Evolutionary conservation across 2,797 vertebrate genomes (phyloP), one percentile per base, ranked within the genome.

Genomic region (Gadopsis marmoratus): DNA sequence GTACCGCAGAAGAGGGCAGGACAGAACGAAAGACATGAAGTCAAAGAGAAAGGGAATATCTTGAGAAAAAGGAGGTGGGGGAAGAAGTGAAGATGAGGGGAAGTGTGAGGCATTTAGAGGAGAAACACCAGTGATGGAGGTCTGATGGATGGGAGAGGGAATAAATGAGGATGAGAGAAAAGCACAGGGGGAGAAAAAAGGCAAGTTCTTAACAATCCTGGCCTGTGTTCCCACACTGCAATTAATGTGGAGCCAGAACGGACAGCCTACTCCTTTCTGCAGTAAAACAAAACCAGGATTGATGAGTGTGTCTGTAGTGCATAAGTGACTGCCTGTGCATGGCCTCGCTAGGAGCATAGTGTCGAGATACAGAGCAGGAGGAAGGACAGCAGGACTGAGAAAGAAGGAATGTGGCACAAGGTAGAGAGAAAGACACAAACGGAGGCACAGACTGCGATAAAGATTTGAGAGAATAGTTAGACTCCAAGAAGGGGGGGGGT

Each of bases 231-330:
- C 84, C 86, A 88, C 82, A 89, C 72, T 84, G 87, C 91, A 93
- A 95, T 94, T 94, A 93, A 94, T 90, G 90, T 87, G 81, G 82
- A 87, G 90, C 86, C 86, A 85, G 89, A 84, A 92, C n/a, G 91
- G 88, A 91, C 67, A 75, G 83, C 78, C 78, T 74, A 81, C 82
- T 88, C 84, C 83, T 86, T 86, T 87, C 91, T 83, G 81, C 84
- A 86, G 83, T 91, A 89, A 92, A 91, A 91, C 83, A 88, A 93
- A 93, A 91, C 77, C 85, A 87, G 86, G 90, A 94, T 91, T 91
- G 91, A 95, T 94, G 91, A 93, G 74, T 75, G 83, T 85, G 80
- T 84, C 86, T 78, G 54, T 78, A 72, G 72, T 63, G 75, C 66
- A 74, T 86, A 91, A 89, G 86, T 84, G 89, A 89, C 74, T 79